Conservation (phyloP, 2,113 vertebrate species). For the Pleuronectes platessa region DNA sequence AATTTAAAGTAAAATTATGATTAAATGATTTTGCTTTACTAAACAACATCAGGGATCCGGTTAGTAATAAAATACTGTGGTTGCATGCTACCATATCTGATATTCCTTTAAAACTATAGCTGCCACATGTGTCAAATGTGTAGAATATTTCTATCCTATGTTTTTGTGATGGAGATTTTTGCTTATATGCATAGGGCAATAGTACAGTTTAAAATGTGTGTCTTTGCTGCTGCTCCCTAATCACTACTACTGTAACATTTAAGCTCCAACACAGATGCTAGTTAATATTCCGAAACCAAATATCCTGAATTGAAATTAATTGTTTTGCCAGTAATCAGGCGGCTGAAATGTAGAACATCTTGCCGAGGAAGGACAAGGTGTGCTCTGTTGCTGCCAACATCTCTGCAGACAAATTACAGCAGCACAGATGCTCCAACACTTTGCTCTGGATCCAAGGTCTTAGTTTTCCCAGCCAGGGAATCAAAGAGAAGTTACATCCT, state of each 20-base stretch:
- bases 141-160: neutral
- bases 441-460: conserved; percentile 50
- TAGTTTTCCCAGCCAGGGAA: conserved; percentile 45
- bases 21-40: no score
- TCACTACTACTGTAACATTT: conserved; percentile 18
- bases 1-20: no score
- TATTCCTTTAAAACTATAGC: no score
- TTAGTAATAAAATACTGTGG: no score
- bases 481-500: conserved; percentile 54
- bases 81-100: no score
- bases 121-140: no score
- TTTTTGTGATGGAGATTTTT: neutral
- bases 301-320: conserved; percentile 33
- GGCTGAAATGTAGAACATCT: conserved; percentile 61
- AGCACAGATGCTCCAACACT: conserved; percentile 49
- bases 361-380: conserved; percentile 53
- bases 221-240: neutral
- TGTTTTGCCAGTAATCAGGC: conserved; percentile 55
- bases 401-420: conserved; percentile 50
- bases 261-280: conserved; percentile 27
- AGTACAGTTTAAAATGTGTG: no score
- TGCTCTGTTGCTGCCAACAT: conserved; percentile 52
- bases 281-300: conserved; percentile 22
- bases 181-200: neutral
- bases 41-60: no score